Conservation (phyloP, 2,888 invertebrate genomes). For the Eupithecia pulchellata region DNA sequence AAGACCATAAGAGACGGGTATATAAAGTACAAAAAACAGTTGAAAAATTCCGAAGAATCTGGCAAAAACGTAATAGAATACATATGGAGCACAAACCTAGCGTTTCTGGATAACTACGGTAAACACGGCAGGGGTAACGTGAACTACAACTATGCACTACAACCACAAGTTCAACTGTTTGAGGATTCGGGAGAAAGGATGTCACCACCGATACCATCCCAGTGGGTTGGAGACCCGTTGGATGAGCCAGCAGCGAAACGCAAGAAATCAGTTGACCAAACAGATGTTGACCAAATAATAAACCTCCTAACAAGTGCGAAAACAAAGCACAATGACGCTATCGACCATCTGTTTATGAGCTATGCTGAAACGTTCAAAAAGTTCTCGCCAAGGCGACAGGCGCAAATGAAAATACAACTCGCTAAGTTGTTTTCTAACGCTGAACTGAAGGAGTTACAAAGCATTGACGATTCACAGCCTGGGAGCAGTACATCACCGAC, state of each 20-base stretch:
- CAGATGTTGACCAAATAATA: conserved; percentile 28
- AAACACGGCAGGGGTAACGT: conserved; percentile 33
- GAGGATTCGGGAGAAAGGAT: conserved; percentile 18
- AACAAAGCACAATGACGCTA: conserved; percentile 28
- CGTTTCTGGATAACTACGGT: conserved; percentile 48
- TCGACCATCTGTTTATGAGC: conserved; percentile 44
- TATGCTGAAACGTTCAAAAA: conserved; percentile 46
- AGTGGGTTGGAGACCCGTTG: conserved; percentile 13
- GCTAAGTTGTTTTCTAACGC: conserved; percentile 43
- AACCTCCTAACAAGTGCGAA: conserved; percentile 14
- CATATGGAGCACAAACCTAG: conserved; percentile 49
- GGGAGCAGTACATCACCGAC: conserved; percentile 14
- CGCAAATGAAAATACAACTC: conserved; percentile 43
- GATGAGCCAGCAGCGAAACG: conserved; percentile 28
- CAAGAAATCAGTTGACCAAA: conserved; percentile 21
- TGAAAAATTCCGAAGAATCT: conserved; percentile 39
- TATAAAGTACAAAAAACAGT: conserved; percentile 53
- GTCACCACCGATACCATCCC: conserved; percentile 16
- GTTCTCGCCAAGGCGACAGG: conserved; percentile 40
- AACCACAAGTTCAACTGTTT: conserved; percentile 27
- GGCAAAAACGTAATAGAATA: conserved; percentile 48
- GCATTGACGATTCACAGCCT: conserved; percentile 21
- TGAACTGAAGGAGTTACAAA: conserved; percentile 33
- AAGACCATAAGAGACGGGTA: conserved; percentile 57
- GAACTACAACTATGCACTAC: conserved; percentile 20